These are phyloP conservation scores for Coilia nasus DNA, from an alignment of 2,797 vertebrate species.

Conservation along the genomic window DNA sequence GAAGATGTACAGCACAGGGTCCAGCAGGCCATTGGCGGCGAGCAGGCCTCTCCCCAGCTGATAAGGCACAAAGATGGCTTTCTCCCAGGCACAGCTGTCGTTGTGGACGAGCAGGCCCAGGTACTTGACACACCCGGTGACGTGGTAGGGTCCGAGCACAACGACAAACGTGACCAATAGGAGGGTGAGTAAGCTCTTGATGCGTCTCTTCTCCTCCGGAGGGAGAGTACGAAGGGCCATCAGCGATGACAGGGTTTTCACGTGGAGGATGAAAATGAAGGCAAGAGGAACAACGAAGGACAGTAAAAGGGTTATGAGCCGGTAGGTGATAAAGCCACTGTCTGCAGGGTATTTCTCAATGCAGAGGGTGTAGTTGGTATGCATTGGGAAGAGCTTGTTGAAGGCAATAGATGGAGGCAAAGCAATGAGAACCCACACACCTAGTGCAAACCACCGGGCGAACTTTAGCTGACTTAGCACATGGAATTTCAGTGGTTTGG, in stretches of 20 bases:
- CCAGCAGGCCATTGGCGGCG: constrained; percentile 57
- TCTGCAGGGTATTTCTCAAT: constrained; percentile 55
- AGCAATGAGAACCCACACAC: constrained; percentile 43
- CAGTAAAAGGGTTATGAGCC: constrained; percentile 51
- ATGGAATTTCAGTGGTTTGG: constrained; percentile 49
- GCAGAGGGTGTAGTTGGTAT: constrained; percentile 48
- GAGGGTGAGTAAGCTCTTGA: constrained; percentile 51
- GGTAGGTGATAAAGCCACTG: constrained; percentile 44
- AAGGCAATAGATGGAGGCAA: constrained; percentile 40
- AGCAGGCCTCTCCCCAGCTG: constrained; percentile 47
- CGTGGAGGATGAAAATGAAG: constrained; percentile 53
- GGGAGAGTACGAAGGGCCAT: constrained; percentile 52
- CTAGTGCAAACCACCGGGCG: constrained; percentile 33
- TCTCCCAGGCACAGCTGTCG: constrained; percentile 48
- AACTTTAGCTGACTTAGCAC: constrained; percentile 41
- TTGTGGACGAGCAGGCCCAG: constrained; percentile 43
- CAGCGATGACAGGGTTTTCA: constrained; percentile 57
- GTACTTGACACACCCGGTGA: constrained; percentile 55
- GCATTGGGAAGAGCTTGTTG: constrained; percentile 35
- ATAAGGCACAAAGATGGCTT: constrained; percentile 44
- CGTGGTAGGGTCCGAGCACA: constrained; percentile 58
- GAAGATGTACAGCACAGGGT: constrained; percentile 56
- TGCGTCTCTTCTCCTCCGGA: constrained; percentile 50
- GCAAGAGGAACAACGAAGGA: constrained; percentile 55
- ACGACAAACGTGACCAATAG: constrained; percentile 52